A percentile compares a stretch with the other conserved stretches of the same genome.
These are phyloP conservation scores for Andrena marginata DNA, from an alignment of 2,888 invertebrate species.

Conservation along the genomic window DNA sequence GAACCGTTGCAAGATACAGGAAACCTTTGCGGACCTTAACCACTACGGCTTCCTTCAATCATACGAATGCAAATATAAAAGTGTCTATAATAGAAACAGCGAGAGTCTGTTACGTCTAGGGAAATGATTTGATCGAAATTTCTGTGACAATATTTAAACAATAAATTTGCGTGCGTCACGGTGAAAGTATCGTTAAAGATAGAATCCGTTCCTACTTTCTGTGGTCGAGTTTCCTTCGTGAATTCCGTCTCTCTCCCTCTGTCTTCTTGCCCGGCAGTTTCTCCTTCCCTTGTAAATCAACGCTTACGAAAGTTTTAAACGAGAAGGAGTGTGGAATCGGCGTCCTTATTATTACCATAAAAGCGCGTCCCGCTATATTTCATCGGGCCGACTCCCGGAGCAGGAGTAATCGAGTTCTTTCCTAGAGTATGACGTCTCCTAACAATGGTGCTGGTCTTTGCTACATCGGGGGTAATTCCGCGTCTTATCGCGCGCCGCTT, in stretches of 20 bases:
- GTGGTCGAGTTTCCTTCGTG: not conserved
- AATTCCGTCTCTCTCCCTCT: not conserved
- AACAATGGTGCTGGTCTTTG: conserved; percentile 46
- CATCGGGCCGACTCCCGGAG: conserved; percentile 18
- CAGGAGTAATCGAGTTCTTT: conserved; percentile 57
- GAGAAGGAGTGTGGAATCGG: conserved; percentile 11
- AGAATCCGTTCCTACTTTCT: too few relatives aligned
- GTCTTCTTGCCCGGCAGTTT: not conserved
- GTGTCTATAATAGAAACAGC: not conserved
- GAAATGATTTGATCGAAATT: not conserved
- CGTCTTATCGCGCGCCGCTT: conserved; percentile 55
- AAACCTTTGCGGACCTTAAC: conserved; percentile 1
- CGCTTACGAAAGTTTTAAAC: conserved; percentile 39
- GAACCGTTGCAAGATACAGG: not conserved
- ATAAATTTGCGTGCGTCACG: too few relatives aligned
- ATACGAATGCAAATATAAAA: not conserved
- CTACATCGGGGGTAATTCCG: conserved; percentile 50
- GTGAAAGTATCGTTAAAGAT: too few relatives aligned
- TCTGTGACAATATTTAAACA: not conserved
- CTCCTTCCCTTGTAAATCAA: conserved; percentile 12
- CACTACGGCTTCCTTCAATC: not conserved
- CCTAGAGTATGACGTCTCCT: conserved; percentile 41
- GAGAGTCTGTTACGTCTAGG: not conserved
- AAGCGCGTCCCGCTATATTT: conserved; percentile 42
- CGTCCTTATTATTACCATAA: conserved; percentile 42